These are phyloP conservation scores for Cryptotis parvus DNA, from an alignment of 2,113 vertebrate genomes.

Conservation along the genomic window DNA sequence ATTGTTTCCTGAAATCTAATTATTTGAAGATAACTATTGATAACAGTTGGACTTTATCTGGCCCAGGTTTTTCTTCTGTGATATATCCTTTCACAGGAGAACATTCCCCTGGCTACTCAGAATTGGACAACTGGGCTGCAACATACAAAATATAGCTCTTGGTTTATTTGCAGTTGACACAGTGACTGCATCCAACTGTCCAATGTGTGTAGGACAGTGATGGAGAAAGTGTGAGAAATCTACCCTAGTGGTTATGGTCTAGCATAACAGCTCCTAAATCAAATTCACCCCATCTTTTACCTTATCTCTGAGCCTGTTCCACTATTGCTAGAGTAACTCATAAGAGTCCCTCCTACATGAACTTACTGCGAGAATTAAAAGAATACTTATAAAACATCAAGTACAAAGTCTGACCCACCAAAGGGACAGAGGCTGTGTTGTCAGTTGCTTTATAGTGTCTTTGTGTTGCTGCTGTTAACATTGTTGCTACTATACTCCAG, in stretches of 20 bases:
- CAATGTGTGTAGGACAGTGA: neutral
- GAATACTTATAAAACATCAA: slow-evolving; percentile 21
- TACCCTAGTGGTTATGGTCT: too few relatives aligned
- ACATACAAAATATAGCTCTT: neutral
- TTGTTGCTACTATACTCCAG: neutral
- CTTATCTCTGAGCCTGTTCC: neutral
- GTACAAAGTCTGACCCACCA: neutral
- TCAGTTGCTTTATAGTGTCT: neutral
- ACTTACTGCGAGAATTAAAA: neutral
- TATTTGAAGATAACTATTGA: neutral
- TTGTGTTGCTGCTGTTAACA: too few relatives aligned
- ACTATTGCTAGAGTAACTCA: neutral
- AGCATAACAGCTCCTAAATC: neutral
- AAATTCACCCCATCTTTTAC: neutral
- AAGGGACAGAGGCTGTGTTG: neutral
- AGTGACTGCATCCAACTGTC: neutral
- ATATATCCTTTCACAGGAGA: neutral
- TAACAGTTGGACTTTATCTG: neutral
- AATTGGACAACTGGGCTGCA: neutral
- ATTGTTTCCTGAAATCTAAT: neutral
- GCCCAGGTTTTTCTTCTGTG: neutral
- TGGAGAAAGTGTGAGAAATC: neutral
- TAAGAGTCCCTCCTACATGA: neutral
- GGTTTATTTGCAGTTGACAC: slow-evolving; percentile 22
- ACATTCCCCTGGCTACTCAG: neutral